Evolutionary conservation across 1,140 invertebrate species (phyloP), one percentile per base, ranked within the genome.

Genomic region (Spodoptera litura): DNA sequence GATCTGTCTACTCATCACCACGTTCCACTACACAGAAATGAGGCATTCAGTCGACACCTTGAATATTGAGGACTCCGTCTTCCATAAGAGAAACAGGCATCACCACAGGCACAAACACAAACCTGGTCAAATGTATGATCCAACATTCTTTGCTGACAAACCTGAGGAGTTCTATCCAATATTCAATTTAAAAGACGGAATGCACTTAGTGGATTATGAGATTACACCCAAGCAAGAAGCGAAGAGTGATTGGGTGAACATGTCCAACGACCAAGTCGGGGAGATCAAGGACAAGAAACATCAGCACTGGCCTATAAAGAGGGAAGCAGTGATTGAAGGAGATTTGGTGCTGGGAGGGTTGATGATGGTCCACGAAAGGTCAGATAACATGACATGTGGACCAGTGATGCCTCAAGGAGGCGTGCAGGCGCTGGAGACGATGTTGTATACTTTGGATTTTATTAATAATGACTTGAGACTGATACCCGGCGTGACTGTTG

Each of bases 321-420:
- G 96, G 70, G 97, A 98, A 84, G 97, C 98, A 0, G 96, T 97
- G 1, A 96, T 99, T 3, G 97, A 98, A 87, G 98, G 98, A 0
- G 96, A 99, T 82, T 90, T 98, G 0, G 95, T 98, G 0, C 93
- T 99, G 0, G 98, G 98, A 4, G 98, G 98, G 0, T 94, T 99
- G 4, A 99, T 99, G 97, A 99, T 99, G 92, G 91, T 94, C 2
- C 98, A 99, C 92, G 98, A 98, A 85, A 94, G 98, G 11, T 97
- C 98, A 83, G 97, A 98, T 79, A 95, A 95, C 10, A 96, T 97
- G 73, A 97, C 96, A 4, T 99, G 98, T 88, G 98, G 98, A 0
- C 97, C 97, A 0, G 97, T 99, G 9, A 99, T 99, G 98, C 98
- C 98, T 0, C 98, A 99, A 91, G 98, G 98, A 2, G 98, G 98